Evolutionary conservation across 2,113 vertebrate genomes (phyloP).

Genomic region (Mormyrus iriodes): DNA sequence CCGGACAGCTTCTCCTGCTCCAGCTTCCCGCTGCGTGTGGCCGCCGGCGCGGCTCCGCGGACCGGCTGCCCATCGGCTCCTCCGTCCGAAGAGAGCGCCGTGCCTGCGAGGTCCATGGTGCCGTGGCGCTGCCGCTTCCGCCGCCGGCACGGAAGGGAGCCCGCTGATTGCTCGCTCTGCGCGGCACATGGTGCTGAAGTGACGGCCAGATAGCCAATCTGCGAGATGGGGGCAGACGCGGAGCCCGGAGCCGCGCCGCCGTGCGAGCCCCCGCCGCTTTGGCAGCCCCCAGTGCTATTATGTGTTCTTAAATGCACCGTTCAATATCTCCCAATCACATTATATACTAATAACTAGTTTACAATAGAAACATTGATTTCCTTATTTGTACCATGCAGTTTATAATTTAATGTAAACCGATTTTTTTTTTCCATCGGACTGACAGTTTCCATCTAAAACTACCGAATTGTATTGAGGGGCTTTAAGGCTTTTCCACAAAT

Average conservation of each 20-base stretch:
- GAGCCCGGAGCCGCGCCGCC: not conserved
- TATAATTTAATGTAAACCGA: not conserved
- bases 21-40: constrained; percentile 49
- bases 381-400: not conserved
- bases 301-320: not conserved
- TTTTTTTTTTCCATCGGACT: not conserved
- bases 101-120: constrained; percentile 56
- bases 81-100: constrained; percentile 50
- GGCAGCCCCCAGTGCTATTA: not conserved
- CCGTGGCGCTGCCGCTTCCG: constrained; percentile 28
- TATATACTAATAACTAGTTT: not conserved
- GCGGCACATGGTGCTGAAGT: constrained; percentile 31
- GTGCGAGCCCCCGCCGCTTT: not conserved
- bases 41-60: constrained; percentile 40
- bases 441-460: not conserved
- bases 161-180: constrained; percentile 38
- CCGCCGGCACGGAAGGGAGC: constrained; percentile 47
- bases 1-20: constrained; percentile 92
- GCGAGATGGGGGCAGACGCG: not conserved
- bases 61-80: constrained; percentile 37
- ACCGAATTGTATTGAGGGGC: not conserved
- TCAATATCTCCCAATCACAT: not conserved
- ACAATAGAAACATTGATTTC: not conserved
- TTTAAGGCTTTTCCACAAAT: not conserved
- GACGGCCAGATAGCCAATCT: constrained; percentile 49